Base-by-base conservation (phyloP, 2,113 vertebrate genomes). In the Sinocyclocheilus anshuiensis region DNA sequence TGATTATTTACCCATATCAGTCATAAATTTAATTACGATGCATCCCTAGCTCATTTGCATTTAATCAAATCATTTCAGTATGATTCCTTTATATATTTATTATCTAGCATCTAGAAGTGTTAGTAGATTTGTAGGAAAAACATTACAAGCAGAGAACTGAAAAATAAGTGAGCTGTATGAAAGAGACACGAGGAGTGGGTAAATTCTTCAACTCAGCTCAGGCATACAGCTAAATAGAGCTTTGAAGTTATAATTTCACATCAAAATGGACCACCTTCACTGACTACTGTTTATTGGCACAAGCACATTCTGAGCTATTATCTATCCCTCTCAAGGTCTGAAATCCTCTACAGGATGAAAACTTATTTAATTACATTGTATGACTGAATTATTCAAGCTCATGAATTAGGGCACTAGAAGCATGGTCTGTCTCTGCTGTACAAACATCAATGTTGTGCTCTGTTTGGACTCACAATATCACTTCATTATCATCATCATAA, bases 61-160 rank as follows among this genome's bases (percentile, higher is more conserved):
- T 4, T 20, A 72, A 8, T 59, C 55, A 65, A 45, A 24, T 22
- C 6, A 26, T 13, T 65, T 26, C 8, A 20, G 16, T 45, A 45
- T 42, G 18, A 57, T 20, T 24, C 39, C 55, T 77, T 45, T 18
- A 7, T 77, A 20, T 63, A n/a, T 29, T 4, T 13, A 65, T 26
- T 12, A 72, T 72, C 69, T 39, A 8, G 33, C 69, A 39, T 22
- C 4, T 33, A 39, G 18, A 72, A 39, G 33, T 39, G 33, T 72
- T 67, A 67, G 24, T 8, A 33, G 65, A 26, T 39, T 39, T 12
- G 11, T 45, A 11, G 18, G 36, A 13, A 11, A n/a, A 22, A 45
- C 10, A 15, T 45, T 74, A 74, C 39, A 74, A 63, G 36, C 57
- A 80, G 36, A 80, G 10, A 80, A 80, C 78, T 63, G 78, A 81